Evolutionary conservation across 2,797 vertebrate genomes (phyloP), one percentile per base, ranked within the genome.

Genomic region (Picus viridis): DNA sequence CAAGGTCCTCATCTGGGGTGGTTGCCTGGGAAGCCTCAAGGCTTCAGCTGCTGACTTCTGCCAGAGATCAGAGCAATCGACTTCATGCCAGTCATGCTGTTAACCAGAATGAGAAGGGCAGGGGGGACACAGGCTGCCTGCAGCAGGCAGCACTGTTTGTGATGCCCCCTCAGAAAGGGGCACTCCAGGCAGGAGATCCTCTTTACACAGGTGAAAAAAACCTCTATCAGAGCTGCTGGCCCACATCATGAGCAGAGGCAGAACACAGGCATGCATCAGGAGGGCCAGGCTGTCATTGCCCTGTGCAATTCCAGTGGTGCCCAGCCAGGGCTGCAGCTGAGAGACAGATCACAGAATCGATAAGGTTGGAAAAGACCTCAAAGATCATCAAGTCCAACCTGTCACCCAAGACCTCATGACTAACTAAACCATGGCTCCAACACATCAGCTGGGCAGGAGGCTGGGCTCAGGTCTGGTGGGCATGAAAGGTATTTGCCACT

Each of bases 261-360:
- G 58, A 92, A 63, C 17, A 36, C 5, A 86, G 2, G 19, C 12
- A 36, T 0, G 30, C 24, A 57, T 64, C 54, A 79, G 29, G 78
- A 76, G 27, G 34, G 34, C 57, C 56, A 84, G 67, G 30, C n/a
- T 73, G 23, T 8, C 34, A 36, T 7, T 26, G 71, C 47, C 10
- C 47, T 1, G 0, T 30, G 45, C 30, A 54, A 57, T 57, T 88
- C 36, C 67, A 68, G 47, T 10, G n/a, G 19, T 36, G 41, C 32
- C 59, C 74, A 59, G 29, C n/a, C 72, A 75, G 47, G 75, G 65
- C 62, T 74, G n/a, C 43, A 78, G 73, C 84, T 80, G 71, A 87
- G 67, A 88, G 34, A 16, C 58, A 65, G 47, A 80, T 12, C 39
- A 39, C 12, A 12, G 39, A 39, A 39, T 39, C 39, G 5, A 39